Conservation (phyloP, 2,113 vertebrate genomes). For the Engystomops pustulosus region DNA sequence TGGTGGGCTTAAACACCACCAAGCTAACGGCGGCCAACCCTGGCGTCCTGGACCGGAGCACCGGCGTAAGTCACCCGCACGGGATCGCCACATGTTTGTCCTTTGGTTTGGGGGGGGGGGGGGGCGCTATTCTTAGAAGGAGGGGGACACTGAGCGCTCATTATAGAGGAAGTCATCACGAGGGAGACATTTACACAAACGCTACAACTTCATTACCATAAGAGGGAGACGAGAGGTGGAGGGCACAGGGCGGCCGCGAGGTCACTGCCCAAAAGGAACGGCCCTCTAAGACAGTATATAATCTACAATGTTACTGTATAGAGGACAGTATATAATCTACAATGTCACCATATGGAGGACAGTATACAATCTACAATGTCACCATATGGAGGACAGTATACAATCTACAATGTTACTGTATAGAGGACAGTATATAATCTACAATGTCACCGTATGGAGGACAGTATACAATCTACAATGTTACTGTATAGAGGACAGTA, state of each 20-base stretch:
- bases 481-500: too few relatives aligned
- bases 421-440: too few relatives aligned
- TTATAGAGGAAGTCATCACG: conserved; percentile 10
- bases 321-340: too few relatives aligned
- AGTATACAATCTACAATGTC: too few relatives aligned
- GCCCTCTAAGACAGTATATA: too few relatives aligned
- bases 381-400: too few relatives aligned
- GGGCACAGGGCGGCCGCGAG: neutral
- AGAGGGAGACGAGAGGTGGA: neutral
- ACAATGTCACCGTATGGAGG: too few relatives aligned
- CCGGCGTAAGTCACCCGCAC: conserved; percentile 83
- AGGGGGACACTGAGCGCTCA: neutral
- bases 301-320: too few relatives aligned
- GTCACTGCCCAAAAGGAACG: too few relatives aligned
- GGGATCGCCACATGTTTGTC: neutral
- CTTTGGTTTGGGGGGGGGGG: neutral
- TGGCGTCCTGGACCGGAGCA: conserved; percentile 89
- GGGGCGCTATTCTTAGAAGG: neutral
- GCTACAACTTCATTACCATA: conserved; percentile 10
- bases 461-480: too few relatives aligned
- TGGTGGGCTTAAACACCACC: conserved; percentile 95
- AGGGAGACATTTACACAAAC: neutral
- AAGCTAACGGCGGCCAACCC: conserved; percentile 87
- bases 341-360: too few relatives aligned
- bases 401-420: too few relatives aligned